Percentiles rank a stretch among this genome's conserved stretches.
These are phyloP conservation scores for Hetaerina titia DNA, from an alignment of 2,888 invertebrate species.

Conservation along the genomic window DNA sequence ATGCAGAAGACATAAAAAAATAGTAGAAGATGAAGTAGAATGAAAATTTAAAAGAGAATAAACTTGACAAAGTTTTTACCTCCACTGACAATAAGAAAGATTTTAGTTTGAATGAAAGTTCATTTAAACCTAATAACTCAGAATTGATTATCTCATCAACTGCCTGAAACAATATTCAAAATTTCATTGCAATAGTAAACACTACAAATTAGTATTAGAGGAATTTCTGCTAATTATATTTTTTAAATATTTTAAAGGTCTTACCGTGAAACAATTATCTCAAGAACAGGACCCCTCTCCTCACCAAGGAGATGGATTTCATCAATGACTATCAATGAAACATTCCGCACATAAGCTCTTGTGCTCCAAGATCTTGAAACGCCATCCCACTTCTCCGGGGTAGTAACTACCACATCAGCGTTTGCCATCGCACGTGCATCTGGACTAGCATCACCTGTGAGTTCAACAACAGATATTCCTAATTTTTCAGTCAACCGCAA, in stretches of 20 bases:
- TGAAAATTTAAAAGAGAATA: too few relatives aligned
- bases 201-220: too few relatives aligned
- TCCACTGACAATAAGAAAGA: too few relatives aligned
- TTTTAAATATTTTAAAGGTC: constrained; percentile 80
- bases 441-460: constrained; percentile 93
- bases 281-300: constrained; percentile 93
- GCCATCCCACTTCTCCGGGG: constrained; percentile 99
- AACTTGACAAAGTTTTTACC: too few relatives aligned
- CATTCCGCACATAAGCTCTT: constrained; percentile 94
- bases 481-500: constrained; percentile 86
- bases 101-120: too few relatives aligned
- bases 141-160: too few relatives aligned
- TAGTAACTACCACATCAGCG: constrained; percentile 97
- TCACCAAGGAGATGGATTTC: constrained; percentile 98
- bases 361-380: constrained; percentile 99
- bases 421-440: constrained; percentile 89
- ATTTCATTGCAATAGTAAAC: too few relatives aligned
- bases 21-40: too few relatives aligned
- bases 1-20: too few relatives aligned
- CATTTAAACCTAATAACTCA: too few relatives aligned
- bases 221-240: too few relatives aligned
- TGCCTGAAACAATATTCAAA: too few relatives aligned
- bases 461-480: constrained; percentile 92
- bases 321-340: constrained; percentile 96
- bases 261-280: constrained; percentile 98